A percentile compares a stretch with the other conserved stretches of the same genome.
Conservation (phyloP, 2,113 vertebrate genomes). For the Hemichromis elongatus region DNA sequence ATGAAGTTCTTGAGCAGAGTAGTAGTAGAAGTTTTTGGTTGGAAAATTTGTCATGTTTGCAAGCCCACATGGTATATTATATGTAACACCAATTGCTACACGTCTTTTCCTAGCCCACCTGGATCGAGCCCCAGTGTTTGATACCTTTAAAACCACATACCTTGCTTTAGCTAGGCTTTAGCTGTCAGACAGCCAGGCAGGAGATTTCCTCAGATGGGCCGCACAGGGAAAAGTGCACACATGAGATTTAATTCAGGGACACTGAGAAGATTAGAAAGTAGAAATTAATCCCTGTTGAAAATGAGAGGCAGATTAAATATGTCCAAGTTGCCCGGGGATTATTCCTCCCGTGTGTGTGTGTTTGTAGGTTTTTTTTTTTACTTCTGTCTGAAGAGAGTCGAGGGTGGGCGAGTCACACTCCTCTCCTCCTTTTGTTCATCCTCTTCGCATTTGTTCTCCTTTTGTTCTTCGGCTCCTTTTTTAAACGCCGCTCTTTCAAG, state of each 20-base stretch:
- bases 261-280: slow-evolving; percentile 57
- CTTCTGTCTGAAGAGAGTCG: slow-evolving; percentile 2
- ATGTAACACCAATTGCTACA: neutral
- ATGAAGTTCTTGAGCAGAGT: neutral
- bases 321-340: slow-evolving; percentile 51
- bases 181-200: slow-evolving; percentile 4
- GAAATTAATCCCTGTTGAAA: slow-evolving; percentile 65
- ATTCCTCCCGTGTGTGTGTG: slow-evolving; percentile 12
- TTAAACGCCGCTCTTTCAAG: slow-evolving; percentile 20
- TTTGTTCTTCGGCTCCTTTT: slow-evolving; percentile 5
- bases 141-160: neutral
- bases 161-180: neutral
- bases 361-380: slow-evolving; percentile 17
- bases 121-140: neutral
- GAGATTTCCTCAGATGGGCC: slow-evolving; percentile 24
- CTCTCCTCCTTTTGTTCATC: slow-evolving; percentile 36
- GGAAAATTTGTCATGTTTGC: neutral
- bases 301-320: slow-evolving; percentile 63
- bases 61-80: neutral
- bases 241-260: slow-evolving; percentile 59
- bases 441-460: slow-evolving; percentile 7
- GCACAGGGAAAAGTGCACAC: slow-evolving; percentile 30
- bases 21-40: neutral
- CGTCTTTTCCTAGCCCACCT: neutral
- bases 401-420: slow-evolving; percentile 29